Evolutionary conservation across 2,113 vertebrate genomes (phyloP), one percentile per base, ranked within the genome.

Genomic region (Stegostoma tigrinum): DNA sequence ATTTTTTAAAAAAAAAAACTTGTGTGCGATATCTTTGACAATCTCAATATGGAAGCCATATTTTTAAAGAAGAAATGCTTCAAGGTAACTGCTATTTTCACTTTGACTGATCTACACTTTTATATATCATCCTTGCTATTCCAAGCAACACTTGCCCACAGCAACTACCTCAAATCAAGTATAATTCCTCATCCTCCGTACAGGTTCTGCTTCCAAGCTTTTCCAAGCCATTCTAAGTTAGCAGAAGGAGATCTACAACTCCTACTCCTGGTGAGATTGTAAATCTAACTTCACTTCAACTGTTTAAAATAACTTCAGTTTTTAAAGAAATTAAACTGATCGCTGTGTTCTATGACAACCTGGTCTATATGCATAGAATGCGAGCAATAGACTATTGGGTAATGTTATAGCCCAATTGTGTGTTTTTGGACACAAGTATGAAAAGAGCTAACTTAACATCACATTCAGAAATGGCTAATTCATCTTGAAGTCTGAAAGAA

Each of bases 401-500:
- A 83, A 17, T 83, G 38, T 80, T n/a, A 80, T 5, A 80, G n/a
- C 75, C n/a, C n/a, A 42, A 42, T 17, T 80, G 6, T 21, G 0
- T 83, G 80, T 75, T 52, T 34, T 45, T 72, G 94, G 94, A 75
- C 14, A 70, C 52, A 96, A 23, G 23, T 52, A 72, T 10, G 27
- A 95, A 70, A 48, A 42, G 0, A 75, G 45, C 42, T 75, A 52
- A n/a, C 95, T 96, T 96, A 96, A 66, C 68, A 95, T 94, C 1
- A 23, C 85, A 97, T 85, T 96, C 96, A 91, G 96, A 97, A 97
- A 96, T 48, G 96, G 96, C 91, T 96, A 96, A 96, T 96, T 97
- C 87, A 17, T 97, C 97, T 96, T 96, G 96, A 96, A 96, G 96
- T 12, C 89, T 70, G 66, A 64, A 64, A 24, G 34, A 70, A 94